These are phyloP conservation scores for Eucriotettix oculatus DNA, from an alignment of 2,888 invertebrate species.

Conservation along the genomic window DNA sequence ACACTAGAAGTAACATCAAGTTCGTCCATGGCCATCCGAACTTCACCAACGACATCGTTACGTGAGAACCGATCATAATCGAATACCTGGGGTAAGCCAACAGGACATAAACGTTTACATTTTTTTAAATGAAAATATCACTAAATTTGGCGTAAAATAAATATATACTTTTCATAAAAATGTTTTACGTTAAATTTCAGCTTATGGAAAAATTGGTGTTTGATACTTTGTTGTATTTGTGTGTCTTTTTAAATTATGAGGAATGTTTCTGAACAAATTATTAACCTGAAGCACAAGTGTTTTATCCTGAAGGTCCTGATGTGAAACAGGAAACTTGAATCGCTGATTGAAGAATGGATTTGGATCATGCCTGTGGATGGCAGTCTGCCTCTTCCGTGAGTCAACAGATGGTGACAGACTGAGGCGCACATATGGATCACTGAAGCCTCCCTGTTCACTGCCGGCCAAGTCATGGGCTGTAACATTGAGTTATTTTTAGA, in stretches of 20 bases:
- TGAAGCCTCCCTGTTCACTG: constrained; percentile 73
- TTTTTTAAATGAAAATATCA: background rate
- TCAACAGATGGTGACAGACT: constrained; percentile 71
- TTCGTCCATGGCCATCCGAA: constrained; percentile 57
- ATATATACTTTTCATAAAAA: background rate
- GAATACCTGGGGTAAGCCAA: constrained; percentile 25
- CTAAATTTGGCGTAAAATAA: background rate
- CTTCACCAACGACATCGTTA: constrained; percentile 77
- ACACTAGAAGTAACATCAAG: constrained; percentile 60
- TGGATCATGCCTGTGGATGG: constrained; percentile 65
- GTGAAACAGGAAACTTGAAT: constrained; percentile 83
- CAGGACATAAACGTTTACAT: too few species aligned
- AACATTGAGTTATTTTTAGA: constrained; percentile 11
- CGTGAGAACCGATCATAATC: constrained; percentile 60
- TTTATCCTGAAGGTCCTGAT: constrained; percentile 70
- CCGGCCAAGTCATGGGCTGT: constrained; percentile 67
- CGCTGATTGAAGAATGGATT: constrained; percentile 83
- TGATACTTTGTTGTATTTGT: too few species aligned
- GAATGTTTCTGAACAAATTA: background rate
- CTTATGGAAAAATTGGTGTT: too few species aligned
- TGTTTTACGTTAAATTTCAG: background rate
- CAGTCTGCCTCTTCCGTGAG: constrained; percentile 66
- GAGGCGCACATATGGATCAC: constrained; percentile 75
- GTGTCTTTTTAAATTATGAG: too few species aligned
- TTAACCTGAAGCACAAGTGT: constrained; percentile 53